A percentile compares a stretch with the other conserved stretches of the same genome.
These are phyloP conservation scores for Prolemur simus DNA, from an alignment of 2,113 vertebrate species.

Conservation along the genomic window DNA sequence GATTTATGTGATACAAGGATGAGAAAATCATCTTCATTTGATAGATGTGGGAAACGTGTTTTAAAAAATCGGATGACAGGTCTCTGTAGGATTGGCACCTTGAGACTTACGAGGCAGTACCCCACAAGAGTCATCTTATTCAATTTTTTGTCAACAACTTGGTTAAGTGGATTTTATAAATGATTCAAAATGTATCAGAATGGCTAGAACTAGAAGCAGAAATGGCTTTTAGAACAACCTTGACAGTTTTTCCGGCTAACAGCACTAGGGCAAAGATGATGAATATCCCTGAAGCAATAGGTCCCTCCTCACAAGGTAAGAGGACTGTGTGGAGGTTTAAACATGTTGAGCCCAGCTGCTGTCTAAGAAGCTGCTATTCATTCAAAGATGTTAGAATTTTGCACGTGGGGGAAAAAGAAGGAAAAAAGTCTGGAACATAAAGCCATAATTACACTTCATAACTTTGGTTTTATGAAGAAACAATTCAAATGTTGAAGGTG, in stretches of 20 bases:
- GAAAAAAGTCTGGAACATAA: background rate
- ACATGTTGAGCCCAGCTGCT: background rate
- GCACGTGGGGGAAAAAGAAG: background rate
- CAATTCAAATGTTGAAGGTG: background rate
- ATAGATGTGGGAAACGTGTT: slow-evolving; percentile 50
- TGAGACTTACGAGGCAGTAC: background rate
- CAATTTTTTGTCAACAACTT: slow-evolving; percentile 64
- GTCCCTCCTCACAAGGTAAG: background rate
- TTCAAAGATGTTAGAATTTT: slow-evolving; percentile 5
- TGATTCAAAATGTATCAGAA: slow-evolving; percentile 50
- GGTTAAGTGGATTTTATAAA: slow-evolving; percentile 66
- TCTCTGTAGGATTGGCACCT: slow-evolving; percentile 50
- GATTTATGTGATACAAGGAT: slow-evolving; percentile 34
- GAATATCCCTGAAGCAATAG: background rate
- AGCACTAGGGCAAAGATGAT: background rate
- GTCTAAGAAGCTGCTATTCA: background rate
- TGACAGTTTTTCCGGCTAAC: background rate
- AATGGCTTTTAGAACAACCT: slow-evolving; percentile 5
- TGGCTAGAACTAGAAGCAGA: slow-evolving; percentile 12
- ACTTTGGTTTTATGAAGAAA: background rate
- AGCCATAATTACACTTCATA: background rate
- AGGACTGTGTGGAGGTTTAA: background rate
- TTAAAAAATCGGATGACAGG: slow-evolving; percentile 26
- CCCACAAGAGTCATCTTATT: slow-evolving; percentile 11
- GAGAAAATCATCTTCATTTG: slow-evolving; percentile 22